Evolutionary conservation across 2,797 vertebrate genomes (phyloP), one percentile per base, ranked within the genome.

Genomic region (Amblyraja radiata): DNA sequence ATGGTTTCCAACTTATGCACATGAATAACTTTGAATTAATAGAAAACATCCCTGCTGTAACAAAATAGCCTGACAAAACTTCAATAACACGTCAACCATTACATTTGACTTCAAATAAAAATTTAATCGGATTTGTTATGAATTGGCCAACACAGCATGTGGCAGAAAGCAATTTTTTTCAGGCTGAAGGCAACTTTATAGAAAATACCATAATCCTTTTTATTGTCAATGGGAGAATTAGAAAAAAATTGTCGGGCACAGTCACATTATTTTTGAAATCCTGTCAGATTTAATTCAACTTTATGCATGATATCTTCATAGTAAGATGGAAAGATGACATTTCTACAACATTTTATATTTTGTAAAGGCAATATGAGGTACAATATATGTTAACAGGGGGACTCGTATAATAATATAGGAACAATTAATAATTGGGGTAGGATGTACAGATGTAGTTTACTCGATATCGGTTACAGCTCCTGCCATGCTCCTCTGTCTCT

Each of bases 41-140:
- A n/a, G 61, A 68, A 88, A 88, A 36, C 61, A 63, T 68, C 63
- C 68, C 84, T 36, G 65, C 63, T 65, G 36, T 32, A 88, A 88
- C 84, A 32, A 65, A 88, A 88, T 36, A 65, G 61, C 61, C 63
- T 68, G 84, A 88, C 84, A 88, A 88, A 88, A 68, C 84, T 68
- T 68, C 84, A 88, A 88, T 36, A 88, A 88, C 84, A 88, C 84
- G 8, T 88, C 84, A 68, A 88, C 84, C 84, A 68, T 68, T 68
- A 68, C 61, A 18, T 21, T 88, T 88, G 63, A 88, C 63, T 88
- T 88, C 61, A 88, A 84, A 23, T 88, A 88, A 88, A 88, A 88
- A 68, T 68, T 88, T 88, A 88, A 88, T 88, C 63, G n/a, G 84
- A 88, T 68, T n/a, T 88, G 84, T 68, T 88, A 88, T 88, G 63